phyloP scores from a whole-genome alignment of 2,888 invertebrate genomes.

The Ochropleura plecta region DNA sequence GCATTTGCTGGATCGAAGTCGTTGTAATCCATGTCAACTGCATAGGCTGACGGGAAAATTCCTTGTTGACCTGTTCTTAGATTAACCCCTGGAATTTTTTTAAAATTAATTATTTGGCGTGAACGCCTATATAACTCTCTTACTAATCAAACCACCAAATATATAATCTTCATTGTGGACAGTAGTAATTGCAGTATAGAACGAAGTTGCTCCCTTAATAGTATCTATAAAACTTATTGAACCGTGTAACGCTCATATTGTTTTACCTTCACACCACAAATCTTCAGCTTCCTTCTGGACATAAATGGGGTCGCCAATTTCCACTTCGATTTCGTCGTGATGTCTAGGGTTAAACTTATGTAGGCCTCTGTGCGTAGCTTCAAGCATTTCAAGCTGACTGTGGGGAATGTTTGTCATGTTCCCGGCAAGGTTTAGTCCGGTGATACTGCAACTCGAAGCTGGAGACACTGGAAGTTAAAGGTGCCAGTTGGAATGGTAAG shows the following conservation, averaged over 20 bases:
- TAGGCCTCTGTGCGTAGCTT: conserved; percentile 98
- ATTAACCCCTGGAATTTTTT: conserved; percentile 94
- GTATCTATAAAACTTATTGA: background rate
- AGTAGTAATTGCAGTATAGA: too few species aligned
- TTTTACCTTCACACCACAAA: conserved; percentile 98
- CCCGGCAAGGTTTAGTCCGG: conserved; percentile 90
- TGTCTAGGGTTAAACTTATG: conserved; percentile 99
- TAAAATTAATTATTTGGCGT: background rate
- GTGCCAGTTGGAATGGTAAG: background rate
- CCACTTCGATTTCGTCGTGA: conserved; percentile 98
- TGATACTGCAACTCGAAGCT: conserved; percentile 90
- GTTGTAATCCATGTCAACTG: conserved; percentile 98
- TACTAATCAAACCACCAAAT: background rate
- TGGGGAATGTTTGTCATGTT: conserved; percentile 94
- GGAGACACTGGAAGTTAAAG: conserved; percentile 86
- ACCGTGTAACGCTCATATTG: background rate
- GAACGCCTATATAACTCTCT: background rate
- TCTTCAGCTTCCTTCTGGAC: conserved; percentile 99
- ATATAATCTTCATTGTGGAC: background rate
- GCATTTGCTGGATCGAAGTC: conserved; percentile 97
- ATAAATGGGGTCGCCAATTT: conserved; percentile 99
- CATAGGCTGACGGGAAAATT: conserved; percentile 99
- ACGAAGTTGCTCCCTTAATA: background rate
- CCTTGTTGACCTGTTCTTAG: conserved; percentile 97
- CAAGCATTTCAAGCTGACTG: conserved; percentile 95